These are phyloP conservation scores for Percopsis omiscomaycus DNA, from an alignment of 2,797 vertebrate genomes.

Conservation along the genomic window DNA sequence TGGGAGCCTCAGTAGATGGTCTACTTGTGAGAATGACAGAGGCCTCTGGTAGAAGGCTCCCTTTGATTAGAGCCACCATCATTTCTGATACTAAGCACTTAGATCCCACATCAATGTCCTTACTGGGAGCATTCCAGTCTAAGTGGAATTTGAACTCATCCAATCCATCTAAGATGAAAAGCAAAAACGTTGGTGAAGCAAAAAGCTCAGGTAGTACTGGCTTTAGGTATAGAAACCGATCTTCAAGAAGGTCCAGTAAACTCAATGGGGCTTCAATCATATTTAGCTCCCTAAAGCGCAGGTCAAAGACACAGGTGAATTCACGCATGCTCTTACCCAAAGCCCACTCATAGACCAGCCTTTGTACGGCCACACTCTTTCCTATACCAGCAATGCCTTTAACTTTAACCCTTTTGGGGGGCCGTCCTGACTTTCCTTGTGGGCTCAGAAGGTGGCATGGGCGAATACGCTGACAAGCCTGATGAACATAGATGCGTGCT, in stretches of 20 bases:
- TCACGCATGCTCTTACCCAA: slow-evolving; percentile 68
- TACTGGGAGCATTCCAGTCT: slow-evolving; percentile 40
- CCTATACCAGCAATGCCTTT: slow-evolving; percentile 76
- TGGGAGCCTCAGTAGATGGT: slow-evolving; percentile 60
- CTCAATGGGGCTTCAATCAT: slow-evolving; percentile 51
- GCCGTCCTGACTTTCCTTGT: slow-evolving; percentile 13
- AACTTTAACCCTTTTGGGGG: slow-evolving; percentile 68
- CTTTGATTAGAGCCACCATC: slow-evolving; percentile 64
- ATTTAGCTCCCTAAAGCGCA: slow-evolving; percentile 72
- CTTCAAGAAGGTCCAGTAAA: slow-evolving; percentile 61
- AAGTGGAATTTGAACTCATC: slow-evolving; percentile 70
- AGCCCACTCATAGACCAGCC: slow-evolving; percentile 72
- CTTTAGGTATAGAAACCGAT: slow-evolving; percentile 59
- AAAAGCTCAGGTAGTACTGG: slow-evolving; percentile 52
- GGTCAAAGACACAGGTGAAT: slow-evolving; percentile 66
- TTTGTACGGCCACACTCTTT: slow-evolving; percentile 70
- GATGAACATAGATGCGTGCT: slow-evolving; percentile 70
- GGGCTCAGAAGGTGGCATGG: slow-evolving; percentile 51
- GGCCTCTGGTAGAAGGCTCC: slow-evolving; percentile 60
- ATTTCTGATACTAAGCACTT: slow-evolving; percentile 59
- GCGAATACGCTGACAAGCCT: slow-evolving; percentile 63
- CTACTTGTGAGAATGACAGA: slow-evolving; percentile 69
- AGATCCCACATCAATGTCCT: slow-evolving; percentile 29
- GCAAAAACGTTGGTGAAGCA: slow-evolving; percentile 40
- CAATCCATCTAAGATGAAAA: slow-evolving; percentile 74